These are phyloP conservation scores for Pogona vitticeps DNA, from an alignment of 2,113 vertebrate genomes.

Conservation along the genomic window DNA sequence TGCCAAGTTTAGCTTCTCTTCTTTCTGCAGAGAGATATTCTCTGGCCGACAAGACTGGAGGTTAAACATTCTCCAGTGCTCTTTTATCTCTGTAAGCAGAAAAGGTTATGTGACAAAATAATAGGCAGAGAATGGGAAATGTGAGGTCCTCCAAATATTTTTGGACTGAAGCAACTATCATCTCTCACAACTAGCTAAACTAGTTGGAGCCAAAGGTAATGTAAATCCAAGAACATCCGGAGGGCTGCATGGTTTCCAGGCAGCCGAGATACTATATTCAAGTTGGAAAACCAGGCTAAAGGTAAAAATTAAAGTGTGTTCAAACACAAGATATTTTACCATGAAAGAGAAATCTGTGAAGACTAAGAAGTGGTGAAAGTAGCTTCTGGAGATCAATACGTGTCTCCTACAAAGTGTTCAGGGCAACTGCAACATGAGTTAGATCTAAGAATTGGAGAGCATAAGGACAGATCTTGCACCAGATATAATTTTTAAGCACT, in stretches of 20 bases:
- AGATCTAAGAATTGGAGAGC: neutral
- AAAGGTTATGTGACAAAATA: too few species aligned
- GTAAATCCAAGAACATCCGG: too few species aligned
- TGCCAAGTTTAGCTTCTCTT: neutral
- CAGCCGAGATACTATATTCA: too few species aligned
- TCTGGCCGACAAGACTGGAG: too few species aligned
- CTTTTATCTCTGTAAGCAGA: too few species aligned
- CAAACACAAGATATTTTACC: neutral
- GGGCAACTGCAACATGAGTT: neutral
- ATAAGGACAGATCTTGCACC: neutral
- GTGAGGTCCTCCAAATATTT: too few species aligned
- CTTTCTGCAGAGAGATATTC: neutral
- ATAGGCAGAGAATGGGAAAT: too few species aligned
- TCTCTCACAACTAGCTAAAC: too few species aligned
- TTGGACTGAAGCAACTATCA: too few species aligned
- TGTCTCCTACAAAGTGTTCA: neutral
- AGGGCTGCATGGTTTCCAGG: neutral
- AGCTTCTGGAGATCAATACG: neutral
- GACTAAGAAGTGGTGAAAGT: neutral
- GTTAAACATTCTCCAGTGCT: too few species aligned
- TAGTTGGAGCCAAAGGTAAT: too few species aligned
- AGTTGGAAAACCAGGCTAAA: neutral
- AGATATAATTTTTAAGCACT: neutral
- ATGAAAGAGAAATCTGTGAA: neutral
- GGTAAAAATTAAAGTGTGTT: neutral